These are phyloP conservation scores for Noctua pronuba DNA, from an alignment of 2,888 invertebrate species.

Conservation along the genomic window DNA sequence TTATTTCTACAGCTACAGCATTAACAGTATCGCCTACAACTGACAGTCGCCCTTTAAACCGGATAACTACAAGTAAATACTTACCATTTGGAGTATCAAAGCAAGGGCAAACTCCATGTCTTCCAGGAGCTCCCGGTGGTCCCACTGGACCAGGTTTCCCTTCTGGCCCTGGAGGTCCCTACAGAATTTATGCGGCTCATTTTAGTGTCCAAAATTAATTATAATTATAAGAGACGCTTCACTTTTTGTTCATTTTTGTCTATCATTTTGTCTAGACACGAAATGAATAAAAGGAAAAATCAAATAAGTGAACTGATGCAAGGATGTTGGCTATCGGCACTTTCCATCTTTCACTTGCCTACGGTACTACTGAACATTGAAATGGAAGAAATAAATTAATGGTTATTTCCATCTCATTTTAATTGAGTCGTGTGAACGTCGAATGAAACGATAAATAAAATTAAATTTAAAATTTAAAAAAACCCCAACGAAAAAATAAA, in stretches of 20 bases:
- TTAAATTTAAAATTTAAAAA: too few species aligned
- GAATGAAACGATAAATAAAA: too few species aligned
- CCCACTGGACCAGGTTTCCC: conserved; percentile 34
- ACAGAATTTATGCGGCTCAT: neutral
- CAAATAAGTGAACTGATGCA: neutral
- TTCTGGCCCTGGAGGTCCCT: conserved; percentile 22
- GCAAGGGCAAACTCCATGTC: conserved; percentile 30
- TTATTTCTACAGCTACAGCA: neutral
- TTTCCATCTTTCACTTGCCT: neutral
- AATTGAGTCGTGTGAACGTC: too few species aligned
- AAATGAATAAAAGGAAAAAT: neutral
- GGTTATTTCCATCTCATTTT: neutral
- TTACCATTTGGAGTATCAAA: neutral
- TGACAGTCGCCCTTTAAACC: neutral
- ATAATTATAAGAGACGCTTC: neutral
- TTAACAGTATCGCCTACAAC: neutral
- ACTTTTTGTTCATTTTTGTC: neutral
- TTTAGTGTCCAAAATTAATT: neutral
- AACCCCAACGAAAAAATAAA: too few species aligned
- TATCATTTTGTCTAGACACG: neutral
- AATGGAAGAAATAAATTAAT: neutral
- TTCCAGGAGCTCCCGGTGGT: conserved; percentile 39
- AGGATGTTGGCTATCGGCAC: neutral
- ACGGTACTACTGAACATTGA: neutral
- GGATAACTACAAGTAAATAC: neutral